Percentiles rank a stretch among this genome's conserved stretches.
phyloP scores from a whole-genome alignment of 2,888 invertebrate species.

The Pterobdella sp. region DNA sequence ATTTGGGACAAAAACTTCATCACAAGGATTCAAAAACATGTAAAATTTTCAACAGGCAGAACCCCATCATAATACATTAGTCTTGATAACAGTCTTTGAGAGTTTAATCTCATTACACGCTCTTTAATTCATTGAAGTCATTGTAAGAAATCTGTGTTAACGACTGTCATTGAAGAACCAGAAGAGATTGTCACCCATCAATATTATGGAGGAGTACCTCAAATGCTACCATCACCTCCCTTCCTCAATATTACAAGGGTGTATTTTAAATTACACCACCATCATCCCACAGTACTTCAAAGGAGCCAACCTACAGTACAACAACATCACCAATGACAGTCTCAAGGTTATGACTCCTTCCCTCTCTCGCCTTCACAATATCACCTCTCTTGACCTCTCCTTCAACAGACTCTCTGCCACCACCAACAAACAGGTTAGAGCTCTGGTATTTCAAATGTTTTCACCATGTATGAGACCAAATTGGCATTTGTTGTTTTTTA shows the following conservation, averaged over 20 bases:
- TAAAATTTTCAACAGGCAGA: too few species aligned
- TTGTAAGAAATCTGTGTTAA: too few species aligned
- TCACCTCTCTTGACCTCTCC: conserved; percentile 46
- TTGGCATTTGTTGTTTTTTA: neutral
- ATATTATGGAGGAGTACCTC: neutral
- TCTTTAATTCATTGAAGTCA: too few species aligned
- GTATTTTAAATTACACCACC: neutral
- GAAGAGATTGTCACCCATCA: too few species aligned
- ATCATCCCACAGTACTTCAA: conserved; percentile 40
- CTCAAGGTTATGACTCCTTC: conserved; percentile 41
- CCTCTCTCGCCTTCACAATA: conserved; percentile 37
- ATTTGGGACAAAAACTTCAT: neutral
- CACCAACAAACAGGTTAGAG: neutral
- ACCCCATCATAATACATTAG: too few species aligned
- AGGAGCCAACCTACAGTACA: conserved; percentile 45
- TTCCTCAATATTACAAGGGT: conserved; percentile 36
- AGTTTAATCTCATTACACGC: too few species aligned
- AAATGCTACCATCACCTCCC: neutral
- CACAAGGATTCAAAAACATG: neutral
- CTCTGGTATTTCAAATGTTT: neutral
- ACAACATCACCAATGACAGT: conserved; percentile 42
- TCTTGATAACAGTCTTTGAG: too few species aligned
- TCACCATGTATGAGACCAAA: neutral
- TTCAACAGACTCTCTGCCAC: conserved; percentile 43
- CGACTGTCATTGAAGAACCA: too few species aligned